phyloP scores from a whole-genome alignment of 2,113 vertebrate species.

The Chitala chitala region DNA sequence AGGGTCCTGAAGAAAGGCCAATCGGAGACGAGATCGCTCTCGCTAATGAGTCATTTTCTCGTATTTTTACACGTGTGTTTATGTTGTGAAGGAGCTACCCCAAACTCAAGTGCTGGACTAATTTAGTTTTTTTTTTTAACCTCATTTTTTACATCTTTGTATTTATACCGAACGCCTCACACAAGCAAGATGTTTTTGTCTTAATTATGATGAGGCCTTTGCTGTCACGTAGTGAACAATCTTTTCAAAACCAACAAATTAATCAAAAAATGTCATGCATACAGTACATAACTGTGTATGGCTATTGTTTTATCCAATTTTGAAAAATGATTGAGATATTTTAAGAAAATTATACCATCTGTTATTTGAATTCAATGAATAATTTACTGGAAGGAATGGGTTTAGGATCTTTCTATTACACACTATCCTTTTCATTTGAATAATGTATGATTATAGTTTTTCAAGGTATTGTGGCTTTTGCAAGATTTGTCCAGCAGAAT shows the following conservation, averaged over 20 bases:
- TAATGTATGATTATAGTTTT: conserved; percentile 73
- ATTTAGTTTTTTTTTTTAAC: not conserved
- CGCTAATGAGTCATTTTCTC: not conserved
- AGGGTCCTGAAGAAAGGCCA: not conserved
- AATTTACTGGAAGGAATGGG: conserved; percentile 69
- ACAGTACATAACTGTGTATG: conserved; percentile 28
- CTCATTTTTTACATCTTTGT: not conserved
- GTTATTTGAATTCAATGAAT: conserved; percentile 74
- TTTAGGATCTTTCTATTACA: conserved; percentile 77
- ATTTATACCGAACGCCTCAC: not conserved
- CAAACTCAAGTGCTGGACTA: not conserved
- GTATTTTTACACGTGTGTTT: not conserved
- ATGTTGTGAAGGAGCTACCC: not conserved
- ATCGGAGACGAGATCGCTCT: not conserved
- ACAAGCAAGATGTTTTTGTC: not conserved
- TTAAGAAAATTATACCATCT: conserved; percentile 75
- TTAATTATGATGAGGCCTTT: not conserved
- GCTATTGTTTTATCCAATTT: conserved; percentile 47
- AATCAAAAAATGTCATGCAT: conserved; percentile 10
- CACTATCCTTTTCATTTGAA: conserved; percentile 70
- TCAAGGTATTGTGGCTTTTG: conserved; percentile 68
- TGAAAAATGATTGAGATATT: conserved; percentile 77
- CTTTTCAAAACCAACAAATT: not conserved
- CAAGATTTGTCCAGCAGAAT: conserved; percentile 61
- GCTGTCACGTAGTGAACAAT: not conserved